These are phyloP conservation scores for Uropetala carovei DNA, from an alignment of 2,888 invertebrate species.

Conservation along the genomic window DNA sequence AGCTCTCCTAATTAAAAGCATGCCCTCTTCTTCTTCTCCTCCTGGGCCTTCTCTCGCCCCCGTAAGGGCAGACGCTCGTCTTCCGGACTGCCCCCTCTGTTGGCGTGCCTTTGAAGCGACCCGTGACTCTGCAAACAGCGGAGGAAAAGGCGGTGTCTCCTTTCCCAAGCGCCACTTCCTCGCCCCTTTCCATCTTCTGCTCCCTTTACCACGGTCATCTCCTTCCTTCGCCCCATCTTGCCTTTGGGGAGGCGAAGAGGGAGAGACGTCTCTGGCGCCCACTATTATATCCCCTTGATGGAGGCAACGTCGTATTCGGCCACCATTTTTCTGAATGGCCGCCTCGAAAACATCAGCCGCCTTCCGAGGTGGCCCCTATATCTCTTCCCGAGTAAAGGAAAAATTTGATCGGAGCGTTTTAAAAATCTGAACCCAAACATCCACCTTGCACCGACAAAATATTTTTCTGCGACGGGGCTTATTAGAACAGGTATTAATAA, in stretches of 20 bases:
- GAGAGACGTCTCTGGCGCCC: neutral
- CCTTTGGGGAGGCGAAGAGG: neutral
- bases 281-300: neutral
- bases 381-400: no score
- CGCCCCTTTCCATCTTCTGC: no score
- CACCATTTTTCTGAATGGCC: slow-evolving; percentile 4
- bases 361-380: neutral
- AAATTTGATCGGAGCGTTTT: no score
- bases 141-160: neutral
- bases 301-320: neutral
- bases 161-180: neutral
- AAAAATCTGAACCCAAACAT: no score
- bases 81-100: slow-evolving; percentile 8
- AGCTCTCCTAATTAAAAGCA: slow-evolving; percentile 49
- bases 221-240: neutral
- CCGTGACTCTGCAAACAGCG: slow-evolving; percentile 61
- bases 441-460: no score
- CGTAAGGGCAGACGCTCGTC: slow-evolving; percentile 10
- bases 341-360: neutral
- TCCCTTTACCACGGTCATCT: no score
- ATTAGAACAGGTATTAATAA: no score
- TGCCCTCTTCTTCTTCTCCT: neutral
- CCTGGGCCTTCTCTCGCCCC: neutral
- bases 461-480: no score
- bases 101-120: slow-evolving; percentile 50